Evolutionary conservation across 2,113 vertebrate species (phyloP), one percentile per base, ranked within the genome.

Genomic region (Neolamprologus sp.): DNA sequence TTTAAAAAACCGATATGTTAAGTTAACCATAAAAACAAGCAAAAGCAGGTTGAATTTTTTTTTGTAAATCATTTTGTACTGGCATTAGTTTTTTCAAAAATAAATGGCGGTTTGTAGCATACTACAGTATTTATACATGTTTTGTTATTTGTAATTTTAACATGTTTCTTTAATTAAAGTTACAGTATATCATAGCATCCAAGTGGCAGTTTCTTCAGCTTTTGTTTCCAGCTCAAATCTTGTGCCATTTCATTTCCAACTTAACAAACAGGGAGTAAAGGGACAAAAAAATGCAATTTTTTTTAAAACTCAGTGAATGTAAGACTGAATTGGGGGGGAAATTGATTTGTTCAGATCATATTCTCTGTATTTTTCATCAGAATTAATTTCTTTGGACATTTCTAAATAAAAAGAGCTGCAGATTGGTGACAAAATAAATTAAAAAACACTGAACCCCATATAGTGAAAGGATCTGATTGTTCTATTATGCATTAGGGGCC

Each of bases 291-390:
- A 5, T 28, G 2, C 0, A 1, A 23, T 45, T 26, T 16, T 58
- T n/a, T 28, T 42, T 13, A 37, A 0, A 75, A 33, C 16, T 63
- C 14, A 3, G 14, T 19, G 40, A 75, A 75, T 75, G 68, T 73
- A 28, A 75, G 23, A 75, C 23, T 75, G 21, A 73, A 23, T 73
- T 28, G 40, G 21, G 19, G 16, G 7, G 0, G 0, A 1, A 16
- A 40, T 28, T 31, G 40, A 26, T 28, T 47, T 75, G 40, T 47
- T 28, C 21, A 17, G 40, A 28, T 75, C 9, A 47, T 54, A 35
- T 80, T 80, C 1, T 37, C 31, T 11, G 31, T 16, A 80, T 55
- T 80, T 55, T 55, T 21, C n/a, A 26, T 2, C 33, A 23, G 51
- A 55, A 1, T 54, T n/a, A 26, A 16, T 16, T 55, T 58, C 68